phyloP scores from a whole-genome alignment of 2,888 invertebrate genomes.

The Rhagium mordax region DNA sequence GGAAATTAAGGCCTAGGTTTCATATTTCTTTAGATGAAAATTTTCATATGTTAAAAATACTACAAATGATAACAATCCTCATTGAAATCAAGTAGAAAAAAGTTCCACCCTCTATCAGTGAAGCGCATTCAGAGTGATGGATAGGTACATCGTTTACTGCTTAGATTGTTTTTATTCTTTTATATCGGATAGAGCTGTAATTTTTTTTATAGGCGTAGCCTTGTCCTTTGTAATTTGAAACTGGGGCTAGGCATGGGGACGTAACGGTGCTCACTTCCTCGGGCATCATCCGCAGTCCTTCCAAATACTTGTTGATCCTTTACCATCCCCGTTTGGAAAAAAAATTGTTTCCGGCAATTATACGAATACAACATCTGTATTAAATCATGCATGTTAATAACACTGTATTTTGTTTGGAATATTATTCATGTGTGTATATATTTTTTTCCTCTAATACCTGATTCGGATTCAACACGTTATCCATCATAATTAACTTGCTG shows the following conservation, averaged over 20 bases:
- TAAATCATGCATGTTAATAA: neutral
- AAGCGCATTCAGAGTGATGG: constrained; percentile 2
- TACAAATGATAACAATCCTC: no score
- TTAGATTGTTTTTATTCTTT: neutral
- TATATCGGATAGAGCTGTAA: neutral
- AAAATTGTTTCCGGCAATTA: no score
- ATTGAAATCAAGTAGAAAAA: neutral
- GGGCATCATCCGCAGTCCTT: neutral
- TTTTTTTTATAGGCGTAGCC: neutral
- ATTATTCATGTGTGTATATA: neutral
- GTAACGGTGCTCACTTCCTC: neutral
- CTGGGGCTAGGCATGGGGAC: neutral
- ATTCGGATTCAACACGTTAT: neutral
- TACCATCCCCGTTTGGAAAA: no score
- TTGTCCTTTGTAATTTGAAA: neutral
- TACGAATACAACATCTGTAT: no score
- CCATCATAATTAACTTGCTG: neutral
- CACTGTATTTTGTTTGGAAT: neutral
- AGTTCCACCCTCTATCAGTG: neutral
- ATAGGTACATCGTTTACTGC: neutral
- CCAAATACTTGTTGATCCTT: no score
- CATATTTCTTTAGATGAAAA: no score
- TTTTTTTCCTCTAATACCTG: neutral
- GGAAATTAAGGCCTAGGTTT: no score
- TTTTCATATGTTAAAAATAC: no score